These are phyloP conservation scores for Oxycera nigricornis DNA, from an alignment of 2,888 invertebrate species.

Conservation along the genomic window DNA sequence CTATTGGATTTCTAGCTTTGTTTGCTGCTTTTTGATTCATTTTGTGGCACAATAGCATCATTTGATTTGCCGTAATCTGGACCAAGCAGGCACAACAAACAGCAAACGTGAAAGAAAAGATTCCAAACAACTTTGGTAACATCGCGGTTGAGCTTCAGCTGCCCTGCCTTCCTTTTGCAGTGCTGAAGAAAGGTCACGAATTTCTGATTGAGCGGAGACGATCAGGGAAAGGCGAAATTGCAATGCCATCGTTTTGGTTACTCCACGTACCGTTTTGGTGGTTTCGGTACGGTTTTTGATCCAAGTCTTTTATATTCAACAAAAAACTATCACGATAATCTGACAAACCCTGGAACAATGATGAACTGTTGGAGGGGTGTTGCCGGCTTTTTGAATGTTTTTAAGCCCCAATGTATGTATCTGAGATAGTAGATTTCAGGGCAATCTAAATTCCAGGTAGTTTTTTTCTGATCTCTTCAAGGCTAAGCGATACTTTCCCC, in stretches of 20 bases:
- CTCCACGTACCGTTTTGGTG: slow-evolving; percentile 28
- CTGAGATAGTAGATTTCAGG: neutral
- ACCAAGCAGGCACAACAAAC: neutral
- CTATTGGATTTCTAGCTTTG: neutral
- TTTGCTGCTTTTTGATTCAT: neutral
- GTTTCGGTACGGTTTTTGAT: slow-evolving; percentile 11
- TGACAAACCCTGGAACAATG: neutral
- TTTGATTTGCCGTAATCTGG: neutral
- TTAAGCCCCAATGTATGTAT: neutral
- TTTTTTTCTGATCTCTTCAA: no score
- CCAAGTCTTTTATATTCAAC: slow-evolving; percentile 11
- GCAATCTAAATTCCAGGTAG: neutral
- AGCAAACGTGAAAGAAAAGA: neutral
- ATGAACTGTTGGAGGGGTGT: neutral
- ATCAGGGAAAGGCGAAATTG: neutral
- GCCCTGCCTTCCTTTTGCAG: slow-evolving; percentile 17
- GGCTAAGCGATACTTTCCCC: no score
- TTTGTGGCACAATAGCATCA: neutral
- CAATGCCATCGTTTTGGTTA: slow-evolving; percentile 21
- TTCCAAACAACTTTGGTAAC: neutral
- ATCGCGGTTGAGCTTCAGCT: slow-evolving; percentile 1
- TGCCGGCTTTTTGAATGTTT: no score
- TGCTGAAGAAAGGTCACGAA: slow-evolving; percentile 25
- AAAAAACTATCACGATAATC: neutral
- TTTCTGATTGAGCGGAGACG: slow-evolving; percentile 5